These are phyloP conservation scores for Branchipolynoe longqiensis DNA, from an alignment of 2,888 invertebrate species.

Conservation along the genomic window DNA sequence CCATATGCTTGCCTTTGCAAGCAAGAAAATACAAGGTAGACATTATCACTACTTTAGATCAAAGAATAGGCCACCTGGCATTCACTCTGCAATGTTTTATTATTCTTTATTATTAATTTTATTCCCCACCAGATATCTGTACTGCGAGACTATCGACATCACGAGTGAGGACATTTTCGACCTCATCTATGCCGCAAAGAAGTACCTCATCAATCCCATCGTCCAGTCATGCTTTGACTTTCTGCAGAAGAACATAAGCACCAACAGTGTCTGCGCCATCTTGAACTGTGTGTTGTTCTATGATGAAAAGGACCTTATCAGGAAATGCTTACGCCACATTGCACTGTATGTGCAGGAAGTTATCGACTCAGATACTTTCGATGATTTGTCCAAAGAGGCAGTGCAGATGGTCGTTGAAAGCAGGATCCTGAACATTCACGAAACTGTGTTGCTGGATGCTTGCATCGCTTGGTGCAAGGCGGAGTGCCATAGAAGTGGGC, in stretches of 20 bases:
- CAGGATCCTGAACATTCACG: conserved; percentile 15
- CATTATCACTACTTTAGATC: too few relatives aligned
- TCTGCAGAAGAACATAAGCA: neutral
- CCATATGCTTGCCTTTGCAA: too few relatives aligned
- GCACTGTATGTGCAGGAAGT: neutral
- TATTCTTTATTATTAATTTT: too few relatives aligned
- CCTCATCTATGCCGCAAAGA: conserved; percentile 5
- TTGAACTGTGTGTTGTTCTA: conserved; percentile 5
- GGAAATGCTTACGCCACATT: neutral
- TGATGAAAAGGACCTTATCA: neutral
- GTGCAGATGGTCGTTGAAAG: neutral
- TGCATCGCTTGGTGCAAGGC: conserved; percentile 8
- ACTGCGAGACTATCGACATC: conserved; percentile 22
- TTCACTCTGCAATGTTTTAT: too few relatives aligned
- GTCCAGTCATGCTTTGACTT: neutral
- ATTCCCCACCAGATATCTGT: conserved; percentile 30
- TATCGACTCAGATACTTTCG: neutral
- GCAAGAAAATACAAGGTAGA: too few relatives aligned
- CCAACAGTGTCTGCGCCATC: conserved; percentile 17
- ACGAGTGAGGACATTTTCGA: conserved; percentile 24
- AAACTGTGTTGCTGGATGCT: neutral
- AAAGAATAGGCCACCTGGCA: too few relatives aligned
- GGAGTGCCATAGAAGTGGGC: neutral
- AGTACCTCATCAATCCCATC: conserved; percentile 25
- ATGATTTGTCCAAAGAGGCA: conserved; percentile 34